Conservation (phyloP, 1,140 invertebrate genomes). For the Neodiprion fabricii region DNA sequence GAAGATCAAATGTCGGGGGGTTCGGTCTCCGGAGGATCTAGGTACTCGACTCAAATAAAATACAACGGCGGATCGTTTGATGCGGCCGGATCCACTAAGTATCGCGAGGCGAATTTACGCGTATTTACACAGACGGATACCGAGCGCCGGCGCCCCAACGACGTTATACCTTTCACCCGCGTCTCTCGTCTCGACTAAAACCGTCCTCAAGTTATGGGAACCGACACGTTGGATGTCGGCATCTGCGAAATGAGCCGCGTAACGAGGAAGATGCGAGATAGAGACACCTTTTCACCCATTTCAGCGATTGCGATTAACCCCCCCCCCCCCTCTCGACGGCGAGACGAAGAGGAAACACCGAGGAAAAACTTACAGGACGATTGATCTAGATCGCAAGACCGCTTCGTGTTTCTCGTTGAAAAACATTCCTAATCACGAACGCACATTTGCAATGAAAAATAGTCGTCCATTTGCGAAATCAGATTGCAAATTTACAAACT, state of each 20-base stretch:
- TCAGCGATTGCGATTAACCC: background rate
- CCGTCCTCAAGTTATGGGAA: background rate
- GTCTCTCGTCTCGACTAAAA: constrained; percentile 14
- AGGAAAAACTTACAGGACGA: no score
- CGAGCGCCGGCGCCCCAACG: constrained; percentile 20
- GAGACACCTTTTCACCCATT: background rate
- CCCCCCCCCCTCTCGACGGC: background rate
- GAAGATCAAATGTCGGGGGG: constrained; percentile 19
- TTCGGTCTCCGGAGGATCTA: background rate
- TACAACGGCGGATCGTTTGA: constrained; percentile 29
- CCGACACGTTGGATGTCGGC: background rate
- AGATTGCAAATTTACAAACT: no score
- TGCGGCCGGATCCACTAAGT: constrained; percentile 27
- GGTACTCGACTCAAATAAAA: background rate
- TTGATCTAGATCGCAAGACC: no score
- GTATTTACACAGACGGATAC: constrained; percentile 35
- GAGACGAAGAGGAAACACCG: no score
- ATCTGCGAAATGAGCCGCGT: background rate
- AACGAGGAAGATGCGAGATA: background rate
- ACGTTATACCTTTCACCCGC: constrained; percentile 8
- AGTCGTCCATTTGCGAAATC: no score
- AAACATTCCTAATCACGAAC: no score
- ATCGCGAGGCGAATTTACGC: constrained; percentile 35
- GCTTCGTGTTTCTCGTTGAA: no score
- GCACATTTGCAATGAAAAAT: no score